Conservation (phyloP, 2,888 invertebrate species). For the Oscheius myriophilus region DNA sequence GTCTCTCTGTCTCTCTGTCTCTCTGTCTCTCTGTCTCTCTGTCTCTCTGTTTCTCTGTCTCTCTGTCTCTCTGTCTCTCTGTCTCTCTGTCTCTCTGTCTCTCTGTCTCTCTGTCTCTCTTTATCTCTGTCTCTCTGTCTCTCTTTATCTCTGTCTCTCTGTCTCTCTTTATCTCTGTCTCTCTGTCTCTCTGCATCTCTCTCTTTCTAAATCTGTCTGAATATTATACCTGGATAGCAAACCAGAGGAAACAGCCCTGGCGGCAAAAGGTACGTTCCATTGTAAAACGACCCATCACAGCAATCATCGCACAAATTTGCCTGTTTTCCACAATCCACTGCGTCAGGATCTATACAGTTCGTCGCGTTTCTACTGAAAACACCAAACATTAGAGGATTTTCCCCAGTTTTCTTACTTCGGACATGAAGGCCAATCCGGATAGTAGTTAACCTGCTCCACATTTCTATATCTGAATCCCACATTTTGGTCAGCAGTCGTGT, state of each 20-base stretch:
- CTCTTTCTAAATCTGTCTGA: too few species aligned
- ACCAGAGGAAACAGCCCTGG: slow-evolving; percentile 58
- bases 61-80: too few species aligned
- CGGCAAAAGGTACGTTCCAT: slow-evolving; percentile 48
- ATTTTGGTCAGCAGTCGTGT: slow-evolving; percentile 60
- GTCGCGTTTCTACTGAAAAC: slow-evolving; percentile 10
- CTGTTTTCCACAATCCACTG: slow-evolving; percentile 48
- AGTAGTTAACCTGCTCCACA: slow-evolving; percentile 60
- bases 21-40: too few species aligned
- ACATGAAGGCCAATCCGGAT: slow-evolving; percentile 62
- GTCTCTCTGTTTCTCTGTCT: too few species aligned
- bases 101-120: too few species aligned
- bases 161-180: too few species aligned
- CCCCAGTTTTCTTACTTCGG: slow-evolving; percentile 42
- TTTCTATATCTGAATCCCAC: slow-evolving; percentile 64
- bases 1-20: too few species aligned
- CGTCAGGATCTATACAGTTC: slow-evolving; percentile 20
- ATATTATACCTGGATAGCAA: slow-evolving; percentile 48
- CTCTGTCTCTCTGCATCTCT: too few species aligned
- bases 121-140: too few species aligned
- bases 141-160: too few species aligned
- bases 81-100: too few species aligned
- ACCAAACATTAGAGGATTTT: not conserved
- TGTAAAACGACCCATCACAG: slow-evolving; percentile 44
- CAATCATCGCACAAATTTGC: slow-evolving; percentile 62